Conservation (phyloP, 92 coral and sea anemone genomes). For the Hydrozoanthus gracilis region DNA sequence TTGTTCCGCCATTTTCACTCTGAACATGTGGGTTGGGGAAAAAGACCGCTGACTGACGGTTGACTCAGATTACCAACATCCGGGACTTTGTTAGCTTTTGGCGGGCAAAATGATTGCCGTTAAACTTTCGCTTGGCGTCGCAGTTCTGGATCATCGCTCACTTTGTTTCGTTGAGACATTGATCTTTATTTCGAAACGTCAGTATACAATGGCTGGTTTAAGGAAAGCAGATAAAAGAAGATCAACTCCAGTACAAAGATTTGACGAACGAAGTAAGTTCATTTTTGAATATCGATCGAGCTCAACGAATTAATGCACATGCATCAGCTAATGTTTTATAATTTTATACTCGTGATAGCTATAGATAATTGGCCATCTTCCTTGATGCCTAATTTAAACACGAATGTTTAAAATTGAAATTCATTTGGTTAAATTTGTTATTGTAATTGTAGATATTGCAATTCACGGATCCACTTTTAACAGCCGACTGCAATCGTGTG, state of each 20-base stretch:
- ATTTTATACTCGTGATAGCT: not conserved
- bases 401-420: not conserved
- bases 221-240: slow-evolving; percentile 43
- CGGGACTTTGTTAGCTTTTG: slow-evolving; percentile 35
- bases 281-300: not conserved
- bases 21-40: too few species aligned
- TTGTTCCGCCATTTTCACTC: too few species aligned
- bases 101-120: slow-evolving; percentile 57
- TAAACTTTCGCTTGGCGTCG: not conserved
- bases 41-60: not conserved
- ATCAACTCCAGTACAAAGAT: slow-evolving; percentile 46
- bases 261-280: slow-evolving; percentile 64
- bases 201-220: slow-evolving; percentile 35
- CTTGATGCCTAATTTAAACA: not conserved
- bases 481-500: too few species aligned
- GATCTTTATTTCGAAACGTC: too few species aligned
- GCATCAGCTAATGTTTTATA: not conserved
- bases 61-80: slow-evolving; percentile 18
- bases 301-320: too few species aligned
- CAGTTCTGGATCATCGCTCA: not conserved
- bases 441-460: too few species aligned
- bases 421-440: not conserved
- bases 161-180: not conserved
- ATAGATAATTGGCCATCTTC: not conserved
- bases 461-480: too few species aligned